Evolutionary conservation across 2,888 invertebrate species (phyloP).

Genomic region (Leptothorax acervorum): DNA sequence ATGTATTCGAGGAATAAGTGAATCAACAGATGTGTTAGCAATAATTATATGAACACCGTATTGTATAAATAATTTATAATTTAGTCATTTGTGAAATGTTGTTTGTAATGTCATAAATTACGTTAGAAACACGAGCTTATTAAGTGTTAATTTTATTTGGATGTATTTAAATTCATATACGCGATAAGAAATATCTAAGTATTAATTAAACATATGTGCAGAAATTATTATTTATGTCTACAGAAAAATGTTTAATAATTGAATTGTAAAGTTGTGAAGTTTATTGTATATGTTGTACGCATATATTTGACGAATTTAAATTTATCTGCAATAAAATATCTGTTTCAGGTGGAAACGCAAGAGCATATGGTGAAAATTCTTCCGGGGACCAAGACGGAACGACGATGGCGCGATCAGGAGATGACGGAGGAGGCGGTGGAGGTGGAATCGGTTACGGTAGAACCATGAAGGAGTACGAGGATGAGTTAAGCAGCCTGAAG

Average conservation of each 20-base stretch:
- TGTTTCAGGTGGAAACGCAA: conserved; percentile 77
- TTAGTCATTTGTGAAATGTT: not conserved
- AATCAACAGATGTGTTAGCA: not conserved
- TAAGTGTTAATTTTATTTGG: not conserved
- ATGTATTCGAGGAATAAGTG: not conserved
- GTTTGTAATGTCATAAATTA: not conserved
- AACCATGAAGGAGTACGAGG: conserved; percentile 96
- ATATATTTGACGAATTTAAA: not conserved
- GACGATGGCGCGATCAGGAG: conserved; percentile 37
- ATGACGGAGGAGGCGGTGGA: conserved; percentile 46
- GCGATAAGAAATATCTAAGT: not conserved
- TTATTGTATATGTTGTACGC: not conserved
- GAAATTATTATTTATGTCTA: not conserved
- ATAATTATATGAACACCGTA: not conserved
- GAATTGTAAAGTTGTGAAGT: not conserved
- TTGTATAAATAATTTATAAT: conserved; percentile 16
- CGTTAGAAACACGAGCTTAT: not conserved
- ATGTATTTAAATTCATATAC: not conserved
- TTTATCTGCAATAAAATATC: not conserved
- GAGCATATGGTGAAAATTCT: conserved; percentile 78
- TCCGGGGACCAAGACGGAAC: conserved; percentile 44
- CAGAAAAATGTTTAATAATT: not conserved
- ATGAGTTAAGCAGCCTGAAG: conserved; percentile 92
- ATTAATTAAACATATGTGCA: not conserved
- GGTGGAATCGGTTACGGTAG: conserved; percentile 86